phyloP scores from a whole-genome alignment of 2,113 vertebrate genomes.

The Macquaria australasica region DNA sequence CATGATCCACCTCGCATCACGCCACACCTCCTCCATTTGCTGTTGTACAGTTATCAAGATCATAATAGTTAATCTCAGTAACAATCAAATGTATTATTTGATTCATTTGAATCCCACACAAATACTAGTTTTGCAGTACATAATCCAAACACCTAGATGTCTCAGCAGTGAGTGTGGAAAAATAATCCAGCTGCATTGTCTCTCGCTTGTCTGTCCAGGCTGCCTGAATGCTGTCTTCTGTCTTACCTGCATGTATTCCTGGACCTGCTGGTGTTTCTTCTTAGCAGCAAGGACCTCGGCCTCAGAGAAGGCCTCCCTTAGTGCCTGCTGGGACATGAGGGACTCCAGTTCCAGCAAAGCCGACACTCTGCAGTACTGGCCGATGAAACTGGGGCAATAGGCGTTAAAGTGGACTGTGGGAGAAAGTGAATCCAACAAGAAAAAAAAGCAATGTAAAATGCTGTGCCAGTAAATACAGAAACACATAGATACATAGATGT shows the following conservation, averaged over 20 bases:
- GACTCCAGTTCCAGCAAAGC: constrained; percentile 92
- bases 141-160: neutral
- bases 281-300: constrained; percentile 87
- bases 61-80: neutral
- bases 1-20: constrained; percentile 93
- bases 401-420: constrained; percentile 90
- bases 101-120: neutral
- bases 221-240: too few relatives aligned
- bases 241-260: constrained; percentile 91
- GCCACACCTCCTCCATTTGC: constrained; percentile 96
- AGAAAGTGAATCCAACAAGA: constrained; percentile 11
- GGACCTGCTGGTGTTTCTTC: constrained; percentile 92
- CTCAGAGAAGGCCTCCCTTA: constrained; percentile 92
- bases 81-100: neutral
- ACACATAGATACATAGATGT: neutral
- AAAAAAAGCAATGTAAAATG: neutral
- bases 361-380: constrained; percentile 91
- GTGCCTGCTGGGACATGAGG: constrained; percentile 92
- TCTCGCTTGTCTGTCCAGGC: neutral
- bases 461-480: constrained; percentile 3
- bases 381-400: constrained; percentile 90
- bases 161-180: neutral
- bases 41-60: constrained; percentile 60
- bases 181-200: neutral
- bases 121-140: neutral